Percentiles rank a stretch among this genome's conserved stretches.
phyloP scores from a whole-genome alignment of 2,797 vertebrate species.

The Salarias fasciatus region DNA sequence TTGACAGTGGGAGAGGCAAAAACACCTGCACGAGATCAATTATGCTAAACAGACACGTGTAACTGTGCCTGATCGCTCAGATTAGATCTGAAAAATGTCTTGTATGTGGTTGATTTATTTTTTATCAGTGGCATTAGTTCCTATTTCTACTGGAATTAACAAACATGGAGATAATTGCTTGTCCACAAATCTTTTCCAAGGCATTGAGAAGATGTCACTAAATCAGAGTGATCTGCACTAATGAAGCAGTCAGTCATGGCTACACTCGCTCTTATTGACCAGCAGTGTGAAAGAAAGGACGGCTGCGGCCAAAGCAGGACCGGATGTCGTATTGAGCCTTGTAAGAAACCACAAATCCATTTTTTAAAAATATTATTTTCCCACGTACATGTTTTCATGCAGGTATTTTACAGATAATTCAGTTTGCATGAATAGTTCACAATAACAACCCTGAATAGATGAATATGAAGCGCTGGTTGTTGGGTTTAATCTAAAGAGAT shows the following conservation, averaged over 20 bases:
- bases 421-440: too few relatives aligned
- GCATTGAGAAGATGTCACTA: conserved; percentile 15
- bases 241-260: conserved; percentile 20
- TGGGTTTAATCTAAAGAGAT: too few relatives aligned
- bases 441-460: too few relatives aligned
- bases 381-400: too few relatives aligned
- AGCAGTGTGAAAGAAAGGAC: conserved; percentile 2
- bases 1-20: conserved; percentile 26
- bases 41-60: conserved; percentile 53
- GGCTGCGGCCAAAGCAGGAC: neutral
- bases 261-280: conserved; percentile 15
- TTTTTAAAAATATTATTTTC: too few relatives aligned
- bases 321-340: too few relatives aligned
- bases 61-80: conserved; percentile 40
- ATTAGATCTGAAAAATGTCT: conserved; percentile 54
- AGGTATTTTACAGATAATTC: too few relatives aligned
- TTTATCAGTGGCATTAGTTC: conserved; percentile 56
- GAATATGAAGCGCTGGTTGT: too few relatives aligned
- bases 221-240: conserved; percentile 31
- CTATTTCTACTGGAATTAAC: conserved; percentile 50
- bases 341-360: too few relatives aligned
- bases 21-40: conserved; percentile 54
- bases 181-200: conserved; percentile 30
- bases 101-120: conserved; percentile 38
- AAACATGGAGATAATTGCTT: conserved; percentile 54